Evolutionary conservation across 2,113 vertebrate species (phyloP).

Genomic region (Neotoma lepida): DNA sequence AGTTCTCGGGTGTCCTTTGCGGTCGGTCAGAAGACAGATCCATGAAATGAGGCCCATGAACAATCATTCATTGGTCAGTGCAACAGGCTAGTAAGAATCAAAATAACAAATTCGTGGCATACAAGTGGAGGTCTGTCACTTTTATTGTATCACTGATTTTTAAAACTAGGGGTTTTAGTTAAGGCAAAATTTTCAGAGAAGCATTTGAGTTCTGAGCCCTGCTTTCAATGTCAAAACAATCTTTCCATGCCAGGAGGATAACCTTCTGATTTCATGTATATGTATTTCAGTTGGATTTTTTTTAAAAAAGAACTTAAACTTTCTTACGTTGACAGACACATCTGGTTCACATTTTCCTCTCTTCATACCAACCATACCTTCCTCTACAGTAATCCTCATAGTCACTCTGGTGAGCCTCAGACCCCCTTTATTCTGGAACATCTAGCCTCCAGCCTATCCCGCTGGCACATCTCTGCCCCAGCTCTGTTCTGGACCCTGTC

Average conservation of each 20-base stretch:
- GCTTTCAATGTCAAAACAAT: constrained; percentile 20
- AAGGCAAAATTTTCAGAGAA: constrained; percentile 15
- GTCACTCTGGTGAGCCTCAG: background rate
- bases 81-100: constrained; percentile 28
- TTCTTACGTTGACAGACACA: background rate
- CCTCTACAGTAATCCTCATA: background rate
- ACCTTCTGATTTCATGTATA: constrained; percentile 13
- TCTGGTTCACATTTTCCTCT: background rate
- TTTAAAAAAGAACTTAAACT: constrained; percentile 16
- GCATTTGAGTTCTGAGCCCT: constrained; percentile 28
- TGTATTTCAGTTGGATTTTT: constrained; percentile 3
- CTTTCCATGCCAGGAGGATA: background rate
- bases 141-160: constrained; percentile 34
- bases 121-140: background rate
- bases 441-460: background rate
- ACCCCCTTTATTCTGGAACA: background rate
- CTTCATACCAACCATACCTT: background rate
- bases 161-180: constrained; percentile 18
- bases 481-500: background rate
- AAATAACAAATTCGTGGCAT: background rate
- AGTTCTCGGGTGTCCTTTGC: constrained; percentile 9
- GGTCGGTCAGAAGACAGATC: background rate
- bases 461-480: background rate
- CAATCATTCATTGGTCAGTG: background rate
- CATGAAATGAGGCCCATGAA: background rate